Evolutionary conservation across 2,888 invertebrate species (phyloP), one percentile per base, ranked within the genome.

Genomic region (Xanthorhoe designata): DNA sequence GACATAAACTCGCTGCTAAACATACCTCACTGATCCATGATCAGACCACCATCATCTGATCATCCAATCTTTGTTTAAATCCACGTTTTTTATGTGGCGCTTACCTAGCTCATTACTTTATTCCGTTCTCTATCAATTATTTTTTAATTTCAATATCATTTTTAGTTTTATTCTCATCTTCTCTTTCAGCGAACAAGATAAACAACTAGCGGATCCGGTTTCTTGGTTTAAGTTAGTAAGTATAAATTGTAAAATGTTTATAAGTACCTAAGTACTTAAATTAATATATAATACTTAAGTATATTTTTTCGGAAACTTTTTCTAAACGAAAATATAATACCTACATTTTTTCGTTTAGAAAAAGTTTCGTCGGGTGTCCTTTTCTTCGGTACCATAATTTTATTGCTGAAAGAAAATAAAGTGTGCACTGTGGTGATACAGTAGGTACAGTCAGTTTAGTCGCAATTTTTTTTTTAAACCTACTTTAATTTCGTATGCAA

Each of bases 211-310:
- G 17, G 57, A 75, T 9, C 80, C 90, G n/a, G 82, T 86, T 69
- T 82, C 86, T 61, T 88, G 85, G 82, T 76, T 74, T 56, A 75
- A 75, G 75, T 78, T 91, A 82, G 91, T 90, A 78, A 90, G 90
- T 89, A 82, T 72, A 35, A 7, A 42, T 10, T 24, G 54, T 2
- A 15, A 52, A 15, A 8, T 17, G 15, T 47, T 17, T 17, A 45
- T 3, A 45, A 38, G 1, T n/a, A 24, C 24, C 24, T 24, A 24
- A 3, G 24, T 24, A 24, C 24, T n/a, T n/a, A n/a, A n/a, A n/a
- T n/a, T n/a, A n/a, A n/a, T n/a, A n/a, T n/a, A n/a, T n/a, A n/a
- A n/a, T n/a, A n/a, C n/a, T n/a, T n/a, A n/a, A n/a, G n/a, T n/a
- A n/a, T n/a, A n/a, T n/a, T n/a, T n/a, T n/a, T n/a, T n/a, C n/a